These are phyloP conservation scores for Tamias sibiricus DNA, from an alignment of 2,113 vertebrate species.

Conservation along the genomic window DNA sequence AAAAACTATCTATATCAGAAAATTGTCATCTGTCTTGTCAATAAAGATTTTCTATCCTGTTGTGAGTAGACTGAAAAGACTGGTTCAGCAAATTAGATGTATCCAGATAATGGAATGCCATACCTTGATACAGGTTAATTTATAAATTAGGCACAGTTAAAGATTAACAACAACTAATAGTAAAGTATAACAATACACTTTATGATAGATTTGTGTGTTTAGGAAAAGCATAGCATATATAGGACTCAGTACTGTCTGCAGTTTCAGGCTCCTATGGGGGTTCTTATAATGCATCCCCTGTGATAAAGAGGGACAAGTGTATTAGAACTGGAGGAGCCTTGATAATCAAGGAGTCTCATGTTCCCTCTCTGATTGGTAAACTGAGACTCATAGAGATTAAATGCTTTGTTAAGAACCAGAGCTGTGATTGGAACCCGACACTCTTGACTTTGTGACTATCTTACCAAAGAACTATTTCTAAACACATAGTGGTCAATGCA, in stretches of 20 bases:
- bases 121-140: background rate
- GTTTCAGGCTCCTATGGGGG: background rate
- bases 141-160: background rate
- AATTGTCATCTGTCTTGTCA: background rate
- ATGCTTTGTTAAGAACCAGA: background rate
- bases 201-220: background rate
- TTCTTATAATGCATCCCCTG: background rate
- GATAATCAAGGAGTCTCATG: background rate
- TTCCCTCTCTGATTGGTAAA: background rate
- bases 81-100: background rate
- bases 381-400: background rate
- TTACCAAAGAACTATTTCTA: background rate
- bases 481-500: background rate
- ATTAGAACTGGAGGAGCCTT: background rate
- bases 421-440: background rate
- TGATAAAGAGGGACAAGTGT: accelerated
- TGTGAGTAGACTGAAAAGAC: background rate
- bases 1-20: background rate
- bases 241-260: background rate
- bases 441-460: background rate
- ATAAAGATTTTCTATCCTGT: background rate
- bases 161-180: background rate
- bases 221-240: background rate
- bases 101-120: accelerated
- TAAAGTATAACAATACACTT: background rate